Conservation (phyloP, 2,797 vertebrate species). For the Passerculus sandwichensis region DNA sequence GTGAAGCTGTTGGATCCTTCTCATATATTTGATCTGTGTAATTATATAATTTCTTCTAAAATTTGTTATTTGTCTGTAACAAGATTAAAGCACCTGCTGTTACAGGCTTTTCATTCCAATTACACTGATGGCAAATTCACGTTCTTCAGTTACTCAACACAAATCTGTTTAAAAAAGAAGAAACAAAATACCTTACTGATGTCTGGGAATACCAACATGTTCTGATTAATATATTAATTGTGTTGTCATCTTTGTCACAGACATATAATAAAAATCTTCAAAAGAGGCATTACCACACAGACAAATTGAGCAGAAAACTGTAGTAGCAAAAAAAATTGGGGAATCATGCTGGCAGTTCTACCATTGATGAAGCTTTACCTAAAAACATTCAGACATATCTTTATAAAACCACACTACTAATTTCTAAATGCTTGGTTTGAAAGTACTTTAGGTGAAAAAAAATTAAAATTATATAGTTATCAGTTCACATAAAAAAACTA, state of each 20-base stretch:
- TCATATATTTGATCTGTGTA: conserved; percentile 21
- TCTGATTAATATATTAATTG: background rate
- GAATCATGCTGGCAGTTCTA: background rate
- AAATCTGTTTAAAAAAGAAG: conserved; percentile 7
- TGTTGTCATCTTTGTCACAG: background rate
- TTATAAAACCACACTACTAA: background rate
- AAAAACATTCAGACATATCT: background rate
- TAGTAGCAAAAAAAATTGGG: background rate
- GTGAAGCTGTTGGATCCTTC: background rate
- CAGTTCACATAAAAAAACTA: background rate
- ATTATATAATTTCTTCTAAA: background rate
- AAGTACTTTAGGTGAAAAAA: background rate
- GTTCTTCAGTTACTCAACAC: background rate
- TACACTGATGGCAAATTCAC: background rate
- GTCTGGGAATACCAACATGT: background rate
- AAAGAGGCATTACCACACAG: background rate
- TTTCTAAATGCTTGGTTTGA: background rate
- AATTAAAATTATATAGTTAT: background rate
- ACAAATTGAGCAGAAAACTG: background rate
- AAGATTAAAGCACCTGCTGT: conserved; percentile 30
- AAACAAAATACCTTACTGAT: background rate
- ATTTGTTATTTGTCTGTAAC: conserved; percentile 23
- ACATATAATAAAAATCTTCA: background rate
- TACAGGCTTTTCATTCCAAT: conserved; percentile 13
- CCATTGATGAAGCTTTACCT: background rate